A percentile compares a stretch with the other conserved stretches of the same genome.
These are phyloP conservation scores for Mus pahari DNA, from an alignment of 2,113 vertebrate species.

Conservation along the genomic window DNA sequence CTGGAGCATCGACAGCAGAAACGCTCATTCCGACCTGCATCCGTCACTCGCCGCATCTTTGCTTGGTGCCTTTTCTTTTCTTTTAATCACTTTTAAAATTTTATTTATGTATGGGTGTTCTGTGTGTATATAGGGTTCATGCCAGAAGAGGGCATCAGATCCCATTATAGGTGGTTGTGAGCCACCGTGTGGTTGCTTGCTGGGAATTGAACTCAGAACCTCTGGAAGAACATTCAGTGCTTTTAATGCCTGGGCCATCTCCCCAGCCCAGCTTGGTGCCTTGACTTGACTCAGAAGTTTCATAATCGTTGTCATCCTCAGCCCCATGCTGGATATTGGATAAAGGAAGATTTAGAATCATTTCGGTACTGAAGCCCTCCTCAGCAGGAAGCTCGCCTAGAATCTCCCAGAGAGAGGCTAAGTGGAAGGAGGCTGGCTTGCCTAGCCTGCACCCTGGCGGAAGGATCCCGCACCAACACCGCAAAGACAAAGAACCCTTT, in stretches of 20 bases:
- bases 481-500: not conserved
- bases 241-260: too few species aligned
- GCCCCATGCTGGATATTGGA: not conserved
- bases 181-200: too few species aligned
- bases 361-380: not conserved
- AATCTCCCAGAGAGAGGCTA: not conserved
- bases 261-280: not conserved
- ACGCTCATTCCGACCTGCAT: not conserved
- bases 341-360: not conserved
- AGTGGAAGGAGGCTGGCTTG: not conserved
- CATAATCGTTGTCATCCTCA: not conserved
- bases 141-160: too few species aligned
- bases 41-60: not conserved
- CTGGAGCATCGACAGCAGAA: not conserved
- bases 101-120: too few species aligned
- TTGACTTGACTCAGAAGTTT: not conserved
- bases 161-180: too few species aligned
- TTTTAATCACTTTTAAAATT: too few species aligned
- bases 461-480: not conserved
- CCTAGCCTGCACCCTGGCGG: not conserved
- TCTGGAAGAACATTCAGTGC: too few species aligned
- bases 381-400: not conserved
- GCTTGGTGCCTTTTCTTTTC: not conserved
- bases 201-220: too few species aligned
- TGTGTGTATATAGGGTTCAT: too few species aligned